These are phyloP conservation scores for Cephus pygmeus DNA, from an alignment of 2,888 invertebrate species.

Conservation along the genomic window DNA sequence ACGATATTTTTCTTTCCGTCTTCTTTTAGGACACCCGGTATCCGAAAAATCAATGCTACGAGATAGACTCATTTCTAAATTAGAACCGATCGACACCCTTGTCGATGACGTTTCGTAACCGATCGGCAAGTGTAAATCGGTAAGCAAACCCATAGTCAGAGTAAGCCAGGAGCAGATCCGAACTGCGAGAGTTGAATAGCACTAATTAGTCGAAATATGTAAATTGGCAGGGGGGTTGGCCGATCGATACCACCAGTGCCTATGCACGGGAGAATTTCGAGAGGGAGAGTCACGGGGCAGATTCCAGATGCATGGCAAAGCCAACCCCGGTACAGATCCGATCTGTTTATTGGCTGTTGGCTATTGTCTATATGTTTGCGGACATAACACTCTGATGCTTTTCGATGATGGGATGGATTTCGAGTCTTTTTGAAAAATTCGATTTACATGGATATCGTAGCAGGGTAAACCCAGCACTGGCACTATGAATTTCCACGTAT, in stretches of 20 bases:
- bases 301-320: slow-evolving; percentile 19
- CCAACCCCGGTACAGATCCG: slow-evolving; percentile 26
- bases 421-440: background rate
- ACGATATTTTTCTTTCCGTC: too few relatives aligned
- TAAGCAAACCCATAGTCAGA: too few relatives aligned
- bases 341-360: slow-evolving; percentile 35
- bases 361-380: slow-evolving; percentile 35
- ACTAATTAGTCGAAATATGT: slow-evolving; percentile 58
- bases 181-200: slow-evolving; percentile 46
- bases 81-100: too few relatives aligned
- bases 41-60: too few relatives aligned
- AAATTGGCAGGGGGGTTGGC: slow-evolving; percentile 43
- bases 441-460: too few relatives aligned
- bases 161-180: slow-evolving; percentile 23
- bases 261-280: slow-evolving; percentile 23
- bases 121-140: too few relatives aligned
- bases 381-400: slow-evolving; percentile 23
- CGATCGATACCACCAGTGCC: slow-evolving; percentile 40
- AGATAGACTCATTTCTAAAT: too few relatives aligned
- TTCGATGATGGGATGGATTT: background rate
- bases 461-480: too few relatives aligned
- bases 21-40: too few relatives aligned
- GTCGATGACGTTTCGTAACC: too few relatives aligned
- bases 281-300: background rate
- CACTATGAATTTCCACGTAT: too few relatives aligned